Evolutionary conservation across 2,888 invertebrate genomes (phyloP).

Genomic region (Agrotis exclamationis): DNA sequence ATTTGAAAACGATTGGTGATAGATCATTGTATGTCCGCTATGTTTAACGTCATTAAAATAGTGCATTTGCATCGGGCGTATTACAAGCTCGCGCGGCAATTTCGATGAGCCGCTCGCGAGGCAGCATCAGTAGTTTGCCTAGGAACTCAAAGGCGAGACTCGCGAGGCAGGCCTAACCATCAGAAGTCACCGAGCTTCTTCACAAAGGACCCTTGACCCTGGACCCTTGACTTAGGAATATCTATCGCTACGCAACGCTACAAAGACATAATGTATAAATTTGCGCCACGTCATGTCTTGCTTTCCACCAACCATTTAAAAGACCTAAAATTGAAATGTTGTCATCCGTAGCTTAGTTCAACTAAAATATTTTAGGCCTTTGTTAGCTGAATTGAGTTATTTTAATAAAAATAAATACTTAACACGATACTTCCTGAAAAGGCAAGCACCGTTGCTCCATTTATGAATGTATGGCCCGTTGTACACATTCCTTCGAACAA

Average conservation of each 20-base stretch:
- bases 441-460: background rate
- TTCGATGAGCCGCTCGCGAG: too few relatives aligned
- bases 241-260: too few relatives aligned
- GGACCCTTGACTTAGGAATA: too few relatives aligned
- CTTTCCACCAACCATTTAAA: too few relatives aligned
- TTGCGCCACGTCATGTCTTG: too few relatives aligned
- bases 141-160: too few relatives aligned
- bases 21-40: background rate
- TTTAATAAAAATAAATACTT: constrained; percentile 11
- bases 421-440: background rate
- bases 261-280: too few relatives aligned
- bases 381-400: background rate
- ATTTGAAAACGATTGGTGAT: constrained; percentile 12
- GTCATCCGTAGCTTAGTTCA: background rate
- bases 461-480: constrained; percentile 7
- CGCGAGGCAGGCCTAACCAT: too few relatives aligned
- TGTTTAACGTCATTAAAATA: constrained; percentile 4
- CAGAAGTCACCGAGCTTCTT: too few relatives aligned
- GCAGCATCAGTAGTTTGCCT: too few relatives aligned
- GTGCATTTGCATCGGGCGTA: too few relatives aligned
- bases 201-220: background rate
- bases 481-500: constrained; percentile 17
- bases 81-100: background rate
- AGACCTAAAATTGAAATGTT: too few relatives aligned
- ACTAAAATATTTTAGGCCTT: background rate